These are phyloP conservation scores for Cartodere bifasciata DNA, from an alignment of 2,888 invertebrate genomes.

Conservation along the genomic window DNA sequence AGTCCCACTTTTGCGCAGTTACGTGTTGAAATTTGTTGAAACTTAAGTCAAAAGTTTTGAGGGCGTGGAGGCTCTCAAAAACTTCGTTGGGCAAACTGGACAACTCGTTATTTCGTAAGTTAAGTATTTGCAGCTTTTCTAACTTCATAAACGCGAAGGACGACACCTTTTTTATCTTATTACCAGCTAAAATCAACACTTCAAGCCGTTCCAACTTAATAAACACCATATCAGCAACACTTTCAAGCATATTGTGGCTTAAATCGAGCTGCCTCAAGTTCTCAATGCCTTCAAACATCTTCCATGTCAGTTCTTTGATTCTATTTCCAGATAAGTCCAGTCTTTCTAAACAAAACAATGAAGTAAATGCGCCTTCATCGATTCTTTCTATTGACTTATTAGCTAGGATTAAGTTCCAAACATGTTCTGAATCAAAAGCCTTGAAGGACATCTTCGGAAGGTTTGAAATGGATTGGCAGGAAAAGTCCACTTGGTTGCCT, in stretches of 20 bases:
- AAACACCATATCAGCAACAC: slow-evolving; percentile 15
- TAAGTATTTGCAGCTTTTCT: slow-evolving; percentile 13
- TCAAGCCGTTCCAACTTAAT: slow-evolving; percentile 10
- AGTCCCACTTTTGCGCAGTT: slow-evolving; percentile 17
- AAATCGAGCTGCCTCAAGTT: slow-evolving; percentile 18
- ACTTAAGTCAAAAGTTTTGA: slow-evolving; percentile 18
- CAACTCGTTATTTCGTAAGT: slow-evolving; percentile 16
- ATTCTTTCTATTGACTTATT: slow-evolving; percentile 20
- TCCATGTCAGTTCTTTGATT: slow-evolving; percentile 16
- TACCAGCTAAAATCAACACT: slow-evolving; percentile 16
- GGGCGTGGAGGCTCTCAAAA: slow-evolving; percentile 12
- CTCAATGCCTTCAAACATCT: slow-evolving; percentile 15
- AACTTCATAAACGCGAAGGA: slow-evolving; percentile 14
- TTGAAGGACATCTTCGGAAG: slow-evolving; percentile 23
- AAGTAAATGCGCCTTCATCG: slow-evolving; percentile 22
- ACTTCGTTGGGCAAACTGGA: slow-evolving; percentile 9
- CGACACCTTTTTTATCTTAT: slow-evolving; percentile 13
- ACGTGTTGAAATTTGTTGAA: slow-evolving; percentile 18
- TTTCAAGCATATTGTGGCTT: slow-evolving; percentile 16
- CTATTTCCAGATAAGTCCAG: slow-evolving; percentile 23
- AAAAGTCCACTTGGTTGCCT: slow-evolving; percentile 23
- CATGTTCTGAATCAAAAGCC: slow-evolving; percentile 20
- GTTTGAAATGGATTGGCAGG: slow-evolving; percentile 11
- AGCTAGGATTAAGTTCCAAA: slow-evolving; percentile 19
- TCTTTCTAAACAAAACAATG: slow-evolving; percentile 21